Percentiles rank a stretch among this genome's conserved stretches.
Conservation (phyloP, 2,113 vertebrate genomes). For the Eretmochelys imbricata region DNA sequence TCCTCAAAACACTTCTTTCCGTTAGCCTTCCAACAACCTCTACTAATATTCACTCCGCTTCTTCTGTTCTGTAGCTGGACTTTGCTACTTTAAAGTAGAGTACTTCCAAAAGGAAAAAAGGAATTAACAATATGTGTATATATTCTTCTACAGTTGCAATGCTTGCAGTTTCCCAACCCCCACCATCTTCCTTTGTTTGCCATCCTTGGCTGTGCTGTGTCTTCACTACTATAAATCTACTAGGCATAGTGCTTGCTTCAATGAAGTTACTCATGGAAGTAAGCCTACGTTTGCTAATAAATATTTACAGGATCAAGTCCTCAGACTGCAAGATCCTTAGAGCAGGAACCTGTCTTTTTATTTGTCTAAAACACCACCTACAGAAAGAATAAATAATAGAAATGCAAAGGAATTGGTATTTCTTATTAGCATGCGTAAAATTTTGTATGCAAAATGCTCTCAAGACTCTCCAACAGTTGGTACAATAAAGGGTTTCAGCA, state of each 20-base stretch:
- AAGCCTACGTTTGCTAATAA: background rate
- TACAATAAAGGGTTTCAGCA: background rate
- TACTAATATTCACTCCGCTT: background rate
- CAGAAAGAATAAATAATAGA: background rate
- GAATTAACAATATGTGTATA: background rate
- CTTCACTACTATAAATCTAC: background rate
- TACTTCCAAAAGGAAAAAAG: background rate
- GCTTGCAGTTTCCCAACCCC: background rate
- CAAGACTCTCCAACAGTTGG: background rate
- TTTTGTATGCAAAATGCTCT: background rate
- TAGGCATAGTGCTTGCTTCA: fast-evolving
- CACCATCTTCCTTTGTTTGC: background rate
- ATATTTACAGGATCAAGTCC: background rate
- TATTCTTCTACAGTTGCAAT: background rate
- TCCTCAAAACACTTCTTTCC: background rate
- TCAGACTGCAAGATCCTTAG: background rate
- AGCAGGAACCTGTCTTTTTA: background rate
- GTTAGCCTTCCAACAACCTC: background rate
- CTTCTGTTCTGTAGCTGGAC: background rate
- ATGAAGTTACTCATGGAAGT: background rate
- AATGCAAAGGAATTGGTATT: background rate
- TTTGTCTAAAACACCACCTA: background rate
- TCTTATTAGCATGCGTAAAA: background rate
- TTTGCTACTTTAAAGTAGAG: background rate
- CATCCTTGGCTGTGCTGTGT: background rate